Evolutionary conservation across 2,888 invertebrate genomes (phyloP).

Genomic region (Anthophora plumipes): DNA sequence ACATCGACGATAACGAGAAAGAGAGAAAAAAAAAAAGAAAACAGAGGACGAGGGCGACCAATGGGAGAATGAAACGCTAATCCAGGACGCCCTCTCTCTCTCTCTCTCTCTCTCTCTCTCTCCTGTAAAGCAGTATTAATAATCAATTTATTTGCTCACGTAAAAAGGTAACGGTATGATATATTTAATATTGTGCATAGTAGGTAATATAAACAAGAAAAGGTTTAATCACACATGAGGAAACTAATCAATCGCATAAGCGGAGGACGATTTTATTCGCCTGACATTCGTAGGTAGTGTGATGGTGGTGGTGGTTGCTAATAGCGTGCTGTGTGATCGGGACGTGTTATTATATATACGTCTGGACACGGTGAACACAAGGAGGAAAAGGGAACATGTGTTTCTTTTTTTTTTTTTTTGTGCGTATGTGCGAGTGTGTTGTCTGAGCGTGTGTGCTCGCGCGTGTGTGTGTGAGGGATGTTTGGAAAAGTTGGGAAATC

Average conservation of each 20-base stretch:
- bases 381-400: not conserved
- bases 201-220: constrained; percentile 69
- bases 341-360: constrained; percentile 18
- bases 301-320: constrained; percentile 30
- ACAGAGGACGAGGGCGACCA: constrained; percentile 3
- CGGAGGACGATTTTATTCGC: constrained; percentile 56
- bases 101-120: constrained; percentile 25
- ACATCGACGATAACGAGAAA: constrained; percentile 45
- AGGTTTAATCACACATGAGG: constrained; percentile 62
- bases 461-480: too few species aligned
- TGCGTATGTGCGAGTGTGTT: too few species aligned
- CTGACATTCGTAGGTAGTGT: constrained; percentile 13
- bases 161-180: constrained; percentile 80
- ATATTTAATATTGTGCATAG: constrained; percentile 78
- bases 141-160: constrained; percentile 83
- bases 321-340: constrained; percentile 21
- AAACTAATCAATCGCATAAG: constrained; percentile 61
- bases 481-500: not conserved
- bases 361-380: constrained; percentile 16
- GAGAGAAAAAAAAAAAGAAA: constrained; percentile 9
- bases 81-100: constrained; percentile 11
- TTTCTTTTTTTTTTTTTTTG: too few species aligned
- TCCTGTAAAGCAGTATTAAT: constrained; percentile 72
- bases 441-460: too few species aligned
- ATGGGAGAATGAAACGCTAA: not conserved